Evolutionary conservation across 2,113 vertebrate species (phyloP).

Genomic region (Pygoscelis adeliae): DNA sequence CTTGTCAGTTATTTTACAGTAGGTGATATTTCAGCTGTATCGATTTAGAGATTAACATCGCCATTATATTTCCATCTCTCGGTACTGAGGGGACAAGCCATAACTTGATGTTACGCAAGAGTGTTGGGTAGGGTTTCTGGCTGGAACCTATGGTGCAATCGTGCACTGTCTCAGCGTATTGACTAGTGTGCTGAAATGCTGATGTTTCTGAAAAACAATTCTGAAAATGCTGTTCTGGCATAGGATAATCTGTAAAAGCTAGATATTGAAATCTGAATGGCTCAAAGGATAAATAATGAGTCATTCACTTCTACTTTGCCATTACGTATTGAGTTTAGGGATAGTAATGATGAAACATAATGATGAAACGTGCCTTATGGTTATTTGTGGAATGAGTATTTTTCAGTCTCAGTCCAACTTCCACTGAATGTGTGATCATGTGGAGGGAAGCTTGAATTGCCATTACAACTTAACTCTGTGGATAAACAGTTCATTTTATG

Average conservation of each 20-base stretch:
- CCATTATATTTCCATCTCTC: neutral
- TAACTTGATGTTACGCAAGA: neutral
- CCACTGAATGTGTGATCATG: neutral
- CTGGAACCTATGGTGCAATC: neutral
- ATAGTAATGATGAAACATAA: neutral
- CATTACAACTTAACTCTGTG: neutral
- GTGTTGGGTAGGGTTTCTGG: neutral
- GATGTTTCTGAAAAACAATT: neutral
- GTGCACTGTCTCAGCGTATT: neutral
- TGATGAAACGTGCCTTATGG: neutral
- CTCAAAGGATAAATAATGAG: neutral
- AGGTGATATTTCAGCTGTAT: neutral
- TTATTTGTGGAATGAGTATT: neutral
- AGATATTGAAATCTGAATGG: neutral
- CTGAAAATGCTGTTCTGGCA: neutral
- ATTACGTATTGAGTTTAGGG: neutral
- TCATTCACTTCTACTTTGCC: neutral
- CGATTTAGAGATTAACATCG: neutral
- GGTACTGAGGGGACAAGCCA: neutral
- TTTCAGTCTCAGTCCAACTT: neutral
- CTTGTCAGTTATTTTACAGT: neutral
- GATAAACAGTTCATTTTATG: neutral
- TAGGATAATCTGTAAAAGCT: neutral
- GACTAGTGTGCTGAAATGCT: neutral
- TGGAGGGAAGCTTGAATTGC: neutral